phyloP scores from a whole-genome alignment of 2,797 vertebrate species.

The Phyllotis vaccarum region DNA sequence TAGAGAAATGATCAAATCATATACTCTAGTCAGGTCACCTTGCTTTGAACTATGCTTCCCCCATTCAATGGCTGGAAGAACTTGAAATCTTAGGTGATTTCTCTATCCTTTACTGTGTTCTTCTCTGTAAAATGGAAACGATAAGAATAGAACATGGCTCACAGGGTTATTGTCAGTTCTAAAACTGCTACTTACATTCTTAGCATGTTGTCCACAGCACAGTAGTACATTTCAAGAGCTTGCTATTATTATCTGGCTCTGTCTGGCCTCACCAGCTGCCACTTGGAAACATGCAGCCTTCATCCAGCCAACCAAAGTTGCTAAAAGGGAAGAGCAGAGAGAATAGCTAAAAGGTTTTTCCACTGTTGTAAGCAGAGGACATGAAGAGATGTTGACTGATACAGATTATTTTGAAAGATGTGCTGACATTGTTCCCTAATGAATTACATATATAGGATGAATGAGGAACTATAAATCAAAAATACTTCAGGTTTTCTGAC shows the following conservation, averaged over 20 bases:
- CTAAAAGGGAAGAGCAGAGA: conserved; percentile 36
- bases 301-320: conserved; percentile 3
- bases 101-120: background rate
- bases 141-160: background rate
- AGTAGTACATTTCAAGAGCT: background rate
- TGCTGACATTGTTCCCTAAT: background rate
- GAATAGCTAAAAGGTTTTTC: background rate
- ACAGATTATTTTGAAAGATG: conserved; percentile 49
- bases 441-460: background rate
- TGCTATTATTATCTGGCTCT: conserved; percentile 52
- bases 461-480: background rate
- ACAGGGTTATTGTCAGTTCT: background rate
- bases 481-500: background rate
- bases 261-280: conserved; percentile 32
- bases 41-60: background rate
- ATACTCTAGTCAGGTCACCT: background rate
- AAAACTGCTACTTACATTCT: background rate
- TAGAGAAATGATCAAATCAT: background rate
- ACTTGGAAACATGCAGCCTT: conserved; percentile 14
- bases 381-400: background rate
- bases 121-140: conserved; percentile 33
- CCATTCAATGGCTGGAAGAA: background rate
- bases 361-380: background rate
- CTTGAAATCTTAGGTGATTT: background rate
- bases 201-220: conserved; percentile 23